Percentiles rank a stretch among this genome's conserved stretches.
Conservation (phyloP, 2,888 invertebrate genomes). For the Apamea sordens region DNA sequence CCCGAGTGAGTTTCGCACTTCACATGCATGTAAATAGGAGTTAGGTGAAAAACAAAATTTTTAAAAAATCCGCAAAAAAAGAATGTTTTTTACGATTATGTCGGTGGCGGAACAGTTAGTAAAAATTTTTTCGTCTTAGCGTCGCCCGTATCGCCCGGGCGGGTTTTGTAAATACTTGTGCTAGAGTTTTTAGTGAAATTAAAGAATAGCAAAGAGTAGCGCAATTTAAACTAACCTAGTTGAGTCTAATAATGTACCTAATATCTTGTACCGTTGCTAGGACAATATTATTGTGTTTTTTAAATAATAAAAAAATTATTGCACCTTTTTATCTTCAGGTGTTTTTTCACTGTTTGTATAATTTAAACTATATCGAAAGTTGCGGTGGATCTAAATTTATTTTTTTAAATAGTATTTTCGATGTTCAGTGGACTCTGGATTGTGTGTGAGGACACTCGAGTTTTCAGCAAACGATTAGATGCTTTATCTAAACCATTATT, state of each 20-base stretch:
- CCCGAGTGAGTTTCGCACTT: conserved; percentile 85
- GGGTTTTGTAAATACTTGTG: conserved; percentile 81
- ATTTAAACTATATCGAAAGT: conserved; percentile 68
- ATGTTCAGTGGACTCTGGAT: conserved; percentile 55
- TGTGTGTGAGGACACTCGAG: conserved; percentile 58
- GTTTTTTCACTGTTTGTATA: conserved; percentile 74
- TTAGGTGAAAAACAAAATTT: conserved; percentile 76
- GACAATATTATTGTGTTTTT: conserved; percentile 86
- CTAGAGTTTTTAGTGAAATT: conserved; percentile 87
- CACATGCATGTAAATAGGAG: conserved; percentile 86
- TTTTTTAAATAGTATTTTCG: conserved; percentile 76
- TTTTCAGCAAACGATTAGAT: conserved; percentile 56
- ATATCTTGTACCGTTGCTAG: conserved; percentile 86
- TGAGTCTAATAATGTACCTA: conserved; percentile 87
- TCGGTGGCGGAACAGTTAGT: conserved; percentile 82
- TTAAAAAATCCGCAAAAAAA: conserved; percentile 83
- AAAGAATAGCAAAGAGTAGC: conserved; percentile 86
- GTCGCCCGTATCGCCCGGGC: conserved; percentile 68
- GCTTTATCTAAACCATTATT: conserved; percentile 57
- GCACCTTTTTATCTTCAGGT: conserved; percentile 82
- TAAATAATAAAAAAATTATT: conserved; percentile 75
- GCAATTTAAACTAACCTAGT: conserved; percentile 88
- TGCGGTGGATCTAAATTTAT: conserved; percentile 83
- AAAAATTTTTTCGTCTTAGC: conserved; percentile 79
- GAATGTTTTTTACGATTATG: conserved; percentile 79